Evolutionary conservation across 2,888 invertebrate genomes (phyloP).

Genomic region (Drepana falcataria): DNA sequence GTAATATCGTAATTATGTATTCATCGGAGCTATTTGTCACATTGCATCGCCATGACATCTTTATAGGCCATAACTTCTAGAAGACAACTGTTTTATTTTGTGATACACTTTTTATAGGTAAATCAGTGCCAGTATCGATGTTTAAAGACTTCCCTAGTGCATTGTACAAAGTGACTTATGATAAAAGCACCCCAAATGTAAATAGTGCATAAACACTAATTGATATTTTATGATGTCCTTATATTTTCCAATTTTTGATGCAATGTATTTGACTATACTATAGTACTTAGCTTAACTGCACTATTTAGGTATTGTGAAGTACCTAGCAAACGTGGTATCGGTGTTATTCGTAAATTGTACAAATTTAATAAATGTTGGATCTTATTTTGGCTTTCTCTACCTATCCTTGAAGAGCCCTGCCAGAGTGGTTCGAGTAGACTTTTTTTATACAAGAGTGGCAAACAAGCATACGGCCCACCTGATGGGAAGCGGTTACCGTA

Average conservation of each 20-base stretch:
- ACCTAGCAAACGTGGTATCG: constrained; percentile 38
- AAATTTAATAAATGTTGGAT: constrained; percentile 75
- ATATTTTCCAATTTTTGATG: constrained; percentile 37
- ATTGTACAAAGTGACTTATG: constrained; percentile 10
- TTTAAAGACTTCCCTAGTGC: neutral
- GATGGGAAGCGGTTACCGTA: no score
- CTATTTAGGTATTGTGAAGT: constrained; percentile 36
- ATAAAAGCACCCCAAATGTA: constrained; percentile 11
- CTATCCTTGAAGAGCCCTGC: neutral
- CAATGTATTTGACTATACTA: constrained; percentile 30
- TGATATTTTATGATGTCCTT: constrained; percentile 35
- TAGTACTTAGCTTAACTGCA: constrained; percentile 48
- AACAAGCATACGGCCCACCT: no score
- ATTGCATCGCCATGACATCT: no score
- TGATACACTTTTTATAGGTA: no score
- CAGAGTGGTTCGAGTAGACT: no score
- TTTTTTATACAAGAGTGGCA: neutral
- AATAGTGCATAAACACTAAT: constrained; percentile 20
- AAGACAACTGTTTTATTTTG: no score
- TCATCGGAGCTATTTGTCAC: no score
- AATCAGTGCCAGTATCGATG: neutral
- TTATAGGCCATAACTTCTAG: no score
- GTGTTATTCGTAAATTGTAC: constrained; percentile 66
- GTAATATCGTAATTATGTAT: no score
- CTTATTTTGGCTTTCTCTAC: constrained; percentile 23